These are phyloP conservation scores for Frieseomelitta varia DNA, from an alignment of 1,140 invertebrate species.

Conservation along the genomic window DNA sequence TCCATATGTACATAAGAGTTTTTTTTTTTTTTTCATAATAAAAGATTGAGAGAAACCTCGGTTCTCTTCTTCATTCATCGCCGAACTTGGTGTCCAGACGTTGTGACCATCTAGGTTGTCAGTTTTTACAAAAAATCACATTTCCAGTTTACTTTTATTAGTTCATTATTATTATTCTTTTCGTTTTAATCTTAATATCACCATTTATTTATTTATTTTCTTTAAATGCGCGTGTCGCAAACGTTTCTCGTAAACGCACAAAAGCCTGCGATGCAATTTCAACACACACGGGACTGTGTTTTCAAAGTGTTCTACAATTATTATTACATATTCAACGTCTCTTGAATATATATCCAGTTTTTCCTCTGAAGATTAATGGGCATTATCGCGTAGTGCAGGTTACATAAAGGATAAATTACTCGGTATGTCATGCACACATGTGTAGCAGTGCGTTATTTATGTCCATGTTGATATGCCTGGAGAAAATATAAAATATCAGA, in stretches of 20 bases:
- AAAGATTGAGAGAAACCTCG: constrained; percentile 51
- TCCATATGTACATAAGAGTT: constrained; percentile 70
- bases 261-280: too few relatives aligned
- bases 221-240: neutral
- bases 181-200: too few relatives aligned
- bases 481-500: neutral
- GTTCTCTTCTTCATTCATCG: too few relatives aligned
- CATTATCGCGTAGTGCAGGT: neutral
- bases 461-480: neutral
- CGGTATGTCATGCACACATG: neutral
- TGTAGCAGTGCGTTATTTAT: neutral
- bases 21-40: constrained; percentile 71
- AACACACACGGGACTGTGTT: too few relatives aligned
- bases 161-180: too few relatives aligned
- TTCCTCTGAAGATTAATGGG: neutral
- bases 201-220: too few relatives aligned
- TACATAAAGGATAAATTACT: neutral
- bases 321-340: neutral
- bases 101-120: too few relatives aligned
- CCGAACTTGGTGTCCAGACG: too few relatives aligned
- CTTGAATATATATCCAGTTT: neutral
- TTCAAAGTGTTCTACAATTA: too few relatives aligned
- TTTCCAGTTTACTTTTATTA: too few relatives aligned
- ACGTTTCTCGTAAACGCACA: neutral
- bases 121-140: too few relatives aligned